Percentiles rank a stretch among this genome's conserved stretches.
Evolutionary conservation across 1,140 invertebrate species (phyloP).

Genomic region (Teleopsis dalmanni): DNA sequence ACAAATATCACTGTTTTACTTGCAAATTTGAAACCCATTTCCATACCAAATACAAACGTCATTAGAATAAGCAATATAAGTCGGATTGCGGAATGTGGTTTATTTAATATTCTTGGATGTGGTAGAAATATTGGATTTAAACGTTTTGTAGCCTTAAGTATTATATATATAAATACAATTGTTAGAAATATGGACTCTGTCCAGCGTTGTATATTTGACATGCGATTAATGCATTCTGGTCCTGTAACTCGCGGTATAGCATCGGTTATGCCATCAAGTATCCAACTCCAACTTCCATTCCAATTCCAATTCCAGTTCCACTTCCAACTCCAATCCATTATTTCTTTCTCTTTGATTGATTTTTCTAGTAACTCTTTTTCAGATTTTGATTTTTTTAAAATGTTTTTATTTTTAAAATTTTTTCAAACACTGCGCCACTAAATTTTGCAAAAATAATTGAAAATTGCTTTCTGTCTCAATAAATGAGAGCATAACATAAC

Average conservation of each 20-base stretch:
- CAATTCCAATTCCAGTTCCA: too few relatives aligned
- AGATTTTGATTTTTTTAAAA: too few relatives aligned
- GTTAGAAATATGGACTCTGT: conserved; percentile 65
- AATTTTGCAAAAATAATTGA: too few relatives aligned
- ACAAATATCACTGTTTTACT: conserved; percentile 86
- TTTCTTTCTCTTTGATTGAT: too few relatives aligned
- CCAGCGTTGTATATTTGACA: conserved; percentile 57
- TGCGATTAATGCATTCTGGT: conserved; percentile 68
- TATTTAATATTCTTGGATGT: conserved; percentile 21
- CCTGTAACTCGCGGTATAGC: conserved; percentile 71
- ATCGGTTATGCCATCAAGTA: conserved; percentile 73
- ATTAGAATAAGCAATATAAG: conserved; percentile 63
- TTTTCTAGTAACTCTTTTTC: too few relatives aligned
- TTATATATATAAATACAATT: conserved; percentile 50
- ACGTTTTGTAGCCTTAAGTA: conserved; percentile 49
- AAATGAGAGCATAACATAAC: too few relatives aligned
- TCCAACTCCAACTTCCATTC: conserved; percentile 67
- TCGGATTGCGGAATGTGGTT: conserved; percentile 48
- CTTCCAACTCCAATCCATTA: too few relatives aligned
- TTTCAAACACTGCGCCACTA: too few relatives aligned
- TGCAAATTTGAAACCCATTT: conserved; percentile 87
- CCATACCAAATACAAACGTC: conserved; percentile 78
- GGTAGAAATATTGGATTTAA: conserved; percentile 44
- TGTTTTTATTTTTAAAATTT: too few relatives aligned
- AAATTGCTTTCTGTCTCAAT: too few relatives aligned